These are phyloP conservation scores for Caenorhabditis briggsae DNA, from an alignment of 1,140 invertebrate genomes.

Conservation along the genomic window DNA sequence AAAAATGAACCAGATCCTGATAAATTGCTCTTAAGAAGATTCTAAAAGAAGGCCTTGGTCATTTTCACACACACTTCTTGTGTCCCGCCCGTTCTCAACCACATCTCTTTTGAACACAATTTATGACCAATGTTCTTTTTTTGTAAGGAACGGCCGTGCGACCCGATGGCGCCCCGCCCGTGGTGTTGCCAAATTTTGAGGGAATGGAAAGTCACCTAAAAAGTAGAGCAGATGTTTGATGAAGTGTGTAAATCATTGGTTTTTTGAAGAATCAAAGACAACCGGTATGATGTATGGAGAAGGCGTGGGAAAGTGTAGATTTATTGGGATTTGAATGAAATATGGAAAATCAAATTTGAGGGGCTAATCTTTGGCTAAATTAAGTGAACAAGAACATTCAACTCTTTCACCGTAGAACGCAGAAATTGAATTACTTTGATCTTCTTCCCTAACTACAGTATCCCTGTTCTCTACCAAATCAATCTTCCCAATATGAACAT, in stretches of 20 bases:
- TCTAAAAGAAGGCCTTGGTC: background rate
- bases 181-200: background rate
- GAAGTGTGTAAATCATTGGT: no score
- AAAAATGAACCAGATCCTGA: background rate
- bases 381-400: no score
- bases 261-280: no score
- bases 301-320: no score
- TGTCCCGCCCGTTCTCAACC: background rate
- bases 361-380: no score
- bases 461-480: background rate
- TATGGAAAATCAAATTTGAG: no score
- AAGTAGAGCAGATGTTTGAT: background rate
- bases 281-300: no score
- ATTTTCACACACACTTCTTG: background rate
- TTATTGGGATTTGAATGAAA: no score
- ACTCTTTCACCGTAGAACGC: no score
- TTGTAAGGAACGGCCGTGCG: background rate
- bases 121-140: conserved; percentile 3
- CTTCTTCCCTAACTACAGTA: no score
- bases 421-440: no score
- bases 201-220: background rate
- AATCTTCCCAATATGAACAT: background rate
- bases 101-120: background rate
- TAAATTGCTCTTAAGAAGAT: background rate
- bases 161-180: background rate